Percentiles rank a stretch among this genome's conserved stretches.
Conservation (phyloP, 2,113 vertebrate genomes). For the Heterocephalus glaber region DNA sequence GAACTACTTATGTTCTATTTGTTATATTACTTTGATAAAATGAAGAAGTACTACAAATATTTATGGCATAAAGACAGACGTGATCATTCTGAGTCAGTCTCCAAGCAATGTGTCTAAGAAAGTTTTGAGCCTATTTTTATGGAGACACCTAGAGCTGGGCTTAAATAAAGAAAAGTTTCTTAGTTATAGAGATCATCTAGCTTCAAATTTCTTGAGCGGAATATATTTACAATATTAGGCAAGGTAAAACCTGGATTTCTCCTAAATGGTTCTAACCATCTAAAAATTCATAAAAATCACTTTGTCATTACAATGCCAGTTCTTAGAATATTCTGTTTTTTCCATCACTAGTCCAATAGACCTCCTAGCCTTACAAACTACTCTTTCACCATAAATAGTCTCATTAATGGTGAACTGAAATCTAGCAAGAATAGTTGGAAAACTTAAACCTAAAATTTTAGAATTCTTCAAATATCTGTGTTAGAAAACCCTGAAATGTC, state of each 20-base stretch:
- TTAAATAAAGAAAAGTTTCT: background rate
- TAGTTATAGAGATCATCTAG: background rate
- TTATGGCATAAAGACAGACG: background rate
- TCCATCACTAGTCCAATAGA: background rate
- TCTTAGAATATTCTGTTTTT: background rate
- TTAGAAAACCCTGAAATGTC: conserved; percentile 11
- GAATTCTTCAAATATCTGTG: background rate
- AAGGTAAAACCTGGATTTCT: background rate
- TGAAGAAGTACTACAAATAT: background rate
- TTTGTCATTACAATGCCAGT: background rate
- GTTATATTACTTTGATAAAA: background rate
- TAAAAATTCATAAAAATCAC: background rate
- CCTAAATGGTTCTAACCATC: background rate
- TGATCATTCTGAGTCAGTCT: conserved; percentile 19
- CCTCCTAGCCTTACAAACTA: background rate
- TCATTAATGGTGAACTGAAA: background rate
- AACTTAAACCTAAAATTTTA: background rate
- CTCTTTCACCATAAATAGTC: background rate
- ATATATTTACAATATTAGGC: background rate
- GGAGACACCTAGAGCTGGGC: background rate
- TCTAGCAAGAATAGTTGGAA: background rate
- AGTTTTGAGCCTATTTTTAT: background rate
- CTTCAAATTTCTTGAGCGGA: background rate
- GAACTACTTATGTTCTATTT: background rate
- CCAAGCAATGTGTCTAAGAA: background rate